These are phyloP conservation scores for Centropyge bicolor DNA, from an alignment of 2,797 vertebrate species.

Conservation along the genomic window DNA sequence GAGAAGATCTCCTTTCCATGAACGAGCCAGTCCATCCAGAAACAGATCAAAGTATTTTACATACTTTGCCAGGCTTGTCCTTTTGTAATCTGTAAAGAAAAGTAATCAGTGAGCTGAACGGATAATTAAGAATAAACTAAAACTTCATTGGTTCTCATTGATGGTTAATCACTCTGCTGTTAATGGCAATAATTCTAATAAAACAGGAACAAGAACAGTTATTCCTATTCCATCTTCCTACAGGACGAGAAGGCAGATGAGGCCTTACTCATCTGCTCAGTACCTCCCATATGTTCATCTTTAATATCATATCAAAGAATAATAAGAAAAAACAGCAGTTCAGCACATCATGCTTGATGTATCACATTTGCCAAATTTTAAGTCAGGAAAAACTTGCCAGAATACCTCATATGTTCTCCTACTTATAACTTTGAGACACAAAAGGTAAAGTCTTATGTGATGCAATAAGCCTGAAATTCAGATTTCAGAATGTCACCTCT, in stretches of 20 bases:
- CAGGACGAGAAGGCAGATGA: no score
- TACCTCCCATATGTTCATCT: neutral
- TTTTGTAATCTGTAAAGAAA: conserved; percentile 90
- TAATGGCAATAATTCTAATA: neutral
- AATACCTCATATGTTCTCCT: neutral
- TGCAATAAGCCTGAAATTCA: neutral
- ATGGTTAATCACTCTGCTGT: neutral
- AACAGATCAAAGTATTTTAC: conserved; percentile 92
- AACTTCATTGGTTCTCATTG: neutral
- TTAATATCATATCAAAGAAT: neutral
- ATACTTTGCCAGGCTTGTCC: conserved; percentile 92
- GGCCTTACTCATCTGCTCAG: neutral
- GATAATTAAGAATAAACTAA: neutral
- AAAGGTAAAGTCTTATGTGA: neutral
- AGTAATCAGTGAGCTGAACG: neutral
- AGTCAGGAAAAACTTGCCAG: accelerated
- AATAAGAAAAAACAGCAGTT: neutral
- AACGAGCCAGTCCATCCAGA: conserved; percentile 88
- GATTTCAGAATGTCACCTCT: conserved; percentile 83
- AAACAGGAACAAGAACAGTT: neutral
- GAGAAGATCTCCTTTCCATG: conserved; percentile 89
- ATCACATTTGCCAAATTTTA: neutral
- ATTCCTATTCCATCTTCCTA: neutral
- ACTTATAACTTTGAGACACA: neutral
- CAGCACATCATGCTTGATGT: neutral